Evolutionary conservation across 2,113 vertebrate genomes (phyloP).

Genomic region (Poeciliopsis retropinna): DNA sequence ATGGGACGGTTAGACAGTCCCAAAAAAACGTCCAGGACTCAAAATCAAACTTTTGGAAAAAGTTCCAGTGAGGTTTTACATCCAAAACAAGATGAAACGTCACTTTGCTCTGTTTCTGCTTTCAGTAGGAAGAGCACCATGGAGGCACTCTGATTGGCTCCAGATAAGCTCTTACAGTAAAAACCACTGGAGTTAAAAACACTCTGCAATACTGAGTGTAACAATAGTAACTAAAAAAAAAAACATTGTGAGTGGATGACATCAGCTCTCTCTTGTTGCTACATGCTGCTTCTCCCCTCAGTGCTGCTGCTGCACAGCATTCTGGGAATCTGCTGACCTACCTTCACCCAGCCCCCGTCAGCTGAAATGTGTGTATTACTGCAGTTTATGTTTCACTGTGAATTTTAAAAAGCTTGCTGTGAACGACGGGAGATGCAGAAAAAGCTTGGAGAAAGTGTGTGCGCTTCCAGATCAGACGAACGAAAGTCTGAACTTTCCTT

Average conservation of each 20-base stretch:
- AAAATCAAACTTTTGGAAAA: neutral
- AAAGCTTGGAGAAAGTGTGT: neutral
- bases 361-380: neutral
- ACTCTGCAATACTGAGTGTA: neutral
- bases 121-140: neutral
- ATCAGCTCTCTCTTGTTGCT: neutral
- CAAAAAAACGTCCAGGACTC: neutral
- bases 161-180: neutral
- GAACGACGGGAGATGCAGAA: neutral
- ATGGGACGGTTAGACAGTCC: neutral
- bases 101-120: neutral
- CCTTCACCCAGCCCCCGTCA: neutral
- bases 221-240: neutral
- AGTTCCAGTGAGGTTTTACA: neutral
- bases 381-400: neutral
- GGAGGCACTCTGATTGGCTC: neutral
- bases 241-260: neutral
- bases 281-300: neutral
- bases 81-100: neutral
- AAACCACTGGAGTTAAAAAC: neutral
- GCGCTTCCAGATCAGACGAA: neutral
- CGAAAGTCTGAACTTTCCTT: neutral
- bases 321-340: neutral
- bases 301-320: neutral
- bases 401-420: constrained; percentile 1